Conservation (phyloP, 2,888 invertebrate genomes). For the Apamea sordens region DNA sequence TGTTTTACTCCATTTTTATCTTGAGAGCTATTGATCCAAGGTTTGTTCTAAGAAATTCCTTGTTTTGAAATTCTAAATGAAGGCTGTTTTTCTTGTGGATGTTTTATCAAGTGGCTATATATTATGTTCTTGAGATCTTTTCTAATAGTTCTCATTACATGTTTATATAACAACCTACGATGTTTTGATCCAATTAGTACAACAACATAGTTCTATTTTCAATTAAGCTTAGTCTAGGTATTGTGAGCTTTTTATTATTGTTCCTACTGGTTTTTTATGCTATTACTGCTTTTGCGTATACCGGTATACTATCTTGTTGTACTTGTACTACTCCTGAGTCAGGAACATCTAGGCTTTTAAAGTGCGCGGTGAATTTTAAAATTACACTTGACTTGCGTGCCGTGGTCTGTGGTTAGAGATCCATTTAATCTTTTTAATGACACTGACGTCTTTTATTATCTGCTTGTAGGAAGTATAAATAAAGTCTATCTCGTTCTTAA, state of each 20-base stretch:
- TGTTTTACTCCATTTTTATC: too few relatives aligned
- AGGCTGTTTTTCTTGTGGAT: background rate
- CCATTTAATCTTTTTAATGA: background rate
- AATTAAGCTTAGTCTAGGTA: background rate
- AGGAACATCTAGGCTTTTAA: background rate
- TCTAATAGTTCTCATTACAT: background rate
- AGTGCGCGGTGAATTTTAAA: background rate
- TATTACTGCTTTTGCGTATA: background rate
- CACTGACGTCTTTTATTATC: too few relatives aligned
- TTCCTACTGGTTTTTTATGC: background rate
- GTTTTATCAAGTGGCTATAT: background rate
- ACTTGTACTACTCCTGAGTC: background rate
- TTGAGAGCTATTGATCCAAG: background rate
- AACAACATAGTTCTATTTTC: background rate
- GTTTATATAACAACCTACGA: background rate
- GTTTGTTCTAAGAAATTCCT: background rate
- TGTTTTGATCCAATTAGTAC: too few relatives aligned
- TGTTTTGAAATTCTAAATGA: background rate
- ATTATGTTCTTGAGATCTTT: background rate
- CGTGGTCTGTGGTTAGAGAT: background rate
- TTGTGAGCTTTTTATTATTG: background rate
- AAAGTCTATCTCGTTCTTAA: too few relatives aligned
- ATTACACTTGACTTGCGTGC: too few relatives aligned
- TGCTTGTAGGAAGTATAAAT: too few relatives aligned
- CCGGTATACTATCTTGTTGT: too few relatives aligned